These are phyloP conservation scores for Tyrophagus putrescentiae DNA, from an alignment of 1,140 invertebrate genomes.

Conservation along the genomic window DNA sequence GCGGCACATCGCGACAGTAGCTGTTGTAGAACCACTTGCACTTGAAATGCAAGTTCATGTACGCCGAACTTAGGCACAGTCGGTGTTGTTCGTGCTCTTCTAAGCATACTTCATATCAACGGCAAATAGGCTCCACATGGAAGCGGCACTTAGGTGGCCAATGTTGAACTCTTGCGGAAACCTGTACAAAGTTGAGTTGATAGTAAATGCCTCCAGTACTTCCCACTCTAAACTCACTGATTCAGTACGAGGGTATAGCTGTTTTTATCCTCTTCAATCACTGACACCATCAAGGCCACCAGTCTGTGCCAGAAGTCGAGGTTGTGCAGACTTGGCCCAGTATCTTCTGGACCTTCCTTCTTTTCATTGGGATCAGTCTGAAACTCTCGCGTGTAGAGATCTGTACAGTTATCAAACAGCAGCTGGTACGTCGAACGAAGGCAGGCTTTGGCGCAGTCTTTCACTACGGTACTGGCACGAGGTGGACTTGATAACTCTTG, in stretches of 20 bases:
- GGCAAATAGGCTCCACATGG: constrained; percentile 40
- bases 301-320: constrained; percentile 41
- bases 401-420: constrained; percentile 38
- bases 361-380: constrained; percentile 29
- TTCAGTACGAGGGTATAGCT: constrained; percentile 41
- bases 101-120: constrained; percentile 39
- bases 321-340: constrained; percentile 28
- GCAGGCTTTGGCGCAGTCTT: constrained; percentile 42
- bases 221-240: constrained; percentile 31
- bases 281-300: constrained; percentile 39
- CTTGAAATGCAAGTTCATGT: constrained; percentile 44
- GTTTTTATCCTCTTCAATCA: constrained; percentile 41
- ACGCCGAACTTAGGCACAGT: constrained; percentile 40
- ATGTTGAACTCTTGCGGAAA: constrained; percentile 43
- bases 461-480: constrained; percentile 39
- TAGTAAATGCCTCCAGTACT: background rate
- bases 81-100: constrained; percentile 40
- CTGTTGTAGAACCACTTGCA: constrained; percentile 42
- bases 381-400: constrained; percentile 36
- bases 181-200: constrained; percentile 26
- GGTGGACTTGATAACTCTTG: constrained; percentile 41
- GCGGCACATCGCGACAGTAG: constrained; percentile 38
- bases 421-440: constrained; percentile 40
- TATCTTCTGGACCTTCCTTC: constrained; percentile 36
- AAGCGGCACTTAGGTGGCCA: constrained; percentile 39